Base-by-base conservation (phyloP, 1,140 invertebrate species). In the Drosophila bipectinata region DNA sequence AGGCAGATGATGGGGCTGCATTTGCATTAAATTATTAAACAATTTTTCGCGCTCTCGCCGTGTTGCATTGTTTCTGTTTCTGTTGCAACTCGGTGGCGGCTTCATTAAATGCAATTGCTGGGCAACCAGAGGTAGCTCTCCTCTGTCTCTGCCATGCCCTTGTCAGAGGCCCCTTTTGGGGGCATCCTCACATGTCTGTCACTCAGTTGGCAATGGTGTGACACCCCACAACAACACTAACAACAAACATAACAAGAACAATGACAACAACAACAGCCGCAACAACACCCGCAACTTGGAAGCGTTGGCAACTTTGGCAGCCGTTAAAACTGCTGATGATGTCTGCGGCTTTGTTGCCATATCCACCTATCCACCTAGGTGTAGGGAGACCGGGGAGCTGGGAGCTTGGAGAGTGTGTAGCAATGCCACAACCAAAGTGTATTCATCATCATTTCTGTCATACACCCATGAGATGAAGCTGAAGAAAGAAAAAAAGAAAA, bases 401-500 rank as follows among this genome's bases (percentile, higher is more conserved):
- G 48, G 7, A 3, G 9, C 9, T 10, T 10, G 61, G 60, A 39
- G 49, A n/a, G 44, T 44, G 47, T 53, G 24, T 55, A 48, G 5
- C 41, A 44, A 5, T 18, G 41, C 21, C 41, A 18, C 67, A 69
- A 66, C 67, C 66, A 69, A 71, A 64, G 67, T 63, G 67, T 71
- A 71, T 71, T 69, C 67, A 71, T 71, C 67, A 71, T 71, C 63
- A 71, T 71, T 71, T 71, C 67, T 71, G 67, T 71, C 67, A 71
- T 69, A 61, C 64, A 67, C 24, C 34, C 64, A 54, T 66, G 47
- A 44, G 48, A 45, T 53, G 58, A 12, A n/a, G 18, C 64, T 37
- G 14, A 44, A 18, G 59, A 34, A 37, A 45, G 37, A 30, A 30
- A 8, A 15, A 15, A 15, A 15, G 15, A 15, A 15, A 60, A 49